Percentiles rank a stretch among this genome's conserved stretches.
Conservation (phyloP, 2,113 vertebrate genomes). For the Speoplatyrhinus poulsoni region DNA sequence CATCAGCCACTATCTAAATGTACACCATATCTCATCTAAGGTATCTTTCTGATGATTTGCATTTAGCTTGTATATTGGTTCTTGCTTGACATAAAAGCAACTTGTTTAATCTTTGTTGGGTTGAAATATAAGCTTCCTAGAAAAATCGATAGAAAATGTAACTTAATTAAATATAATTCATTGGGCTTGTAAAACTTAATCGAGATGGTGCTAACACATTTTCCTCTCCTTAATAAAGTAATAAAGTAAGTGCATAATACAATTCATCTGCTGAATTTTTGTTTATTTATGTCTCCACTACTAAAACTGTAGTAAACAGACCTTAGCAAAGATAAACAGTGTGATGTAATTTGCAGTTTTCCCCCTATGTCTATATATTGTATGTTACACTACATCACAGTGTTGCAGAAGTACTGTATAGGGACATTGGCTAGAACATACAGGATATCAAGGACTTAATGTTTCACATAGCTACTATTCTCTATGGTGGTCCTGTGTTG, state of each 20-base stretch:
- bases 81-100: slow-evolving; percentile 31
- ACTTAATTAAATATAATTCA: not conserved
- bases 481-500: slow-evolving; percentile 8
- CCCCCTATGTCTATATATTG: not conserved
- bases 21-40: slow-evolving; percentile 44
- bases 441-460: not conserved
- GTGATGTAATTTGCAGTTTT: not conserved
- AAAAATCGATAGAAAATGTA: slow-evolving; percentile 9
- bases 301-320: not conserved
- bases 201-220: not conserved
- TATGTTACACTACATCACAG: not conserved
- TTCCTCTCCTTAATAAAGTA: no score
- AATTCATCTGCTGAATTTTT: no score
- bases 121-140: slow-evolving; percentile 38
- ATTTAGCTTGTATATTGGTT: slow-evolving; percentile 44
- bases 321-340: not conserved
- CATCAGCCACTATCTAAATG: slow-evolving; percentile 29
- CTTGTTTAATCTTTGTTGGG: slow-evolving; percentile 46
- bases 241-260: no score
- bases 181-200: not conserved
- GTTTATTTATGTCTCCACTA: not conserved
- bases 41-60: slow-evolving; percentile 51
- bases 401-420: not conserved
- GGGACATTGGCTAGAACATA: not conserved
- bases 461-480: not conserved